A percentile compares a stretch with the other conserved stretches of the same genome.
Evolutionary conservation across 2,797 vertebrate genomes (phyloP).

Genomic region (Gorsachius magnificus): DNA sequence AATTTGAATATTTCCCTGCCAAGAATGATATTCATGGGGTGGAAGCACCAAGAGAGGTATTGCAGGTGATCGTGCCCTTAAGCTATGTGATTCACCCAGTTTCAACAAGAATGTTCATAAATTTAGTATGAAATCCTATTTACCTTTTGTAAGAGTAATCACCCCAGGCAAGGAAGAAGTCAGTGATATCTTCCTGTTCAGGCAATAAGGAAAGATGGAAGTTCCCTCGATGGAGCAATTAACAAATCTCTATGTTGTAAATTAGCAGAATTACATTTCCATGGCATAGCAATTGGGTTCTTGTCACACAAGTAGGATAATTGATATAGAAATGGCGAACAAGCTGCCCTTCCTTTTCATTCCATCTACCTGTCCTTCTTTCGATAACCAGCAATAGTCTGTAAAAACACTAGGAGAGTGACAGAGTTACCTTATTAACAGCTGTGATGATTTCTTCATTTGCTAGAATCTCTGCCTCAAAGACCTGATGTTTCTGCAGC

Average conservation of each 20-base stretch:
- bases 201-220: neutral
- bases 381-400: neutral
- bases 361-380: neutral
- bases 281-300: neutral
- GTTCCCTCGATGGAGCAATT: neutral
- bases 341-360: neutral
- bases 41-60: neutral
- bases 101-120: neutral
- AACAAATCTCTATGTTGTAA: neutral
- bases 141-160: neutral
- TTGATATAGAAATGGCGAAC: neutral
- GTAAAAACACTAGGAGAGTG: neutral
- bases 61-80: neutral
- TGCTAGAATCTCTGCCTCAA: conserved; percentile 89
- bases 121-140: neutral
- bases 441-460: conserved; percentile 79
- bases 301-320: neutral
- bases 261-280: neutral
- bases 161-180: neutral
- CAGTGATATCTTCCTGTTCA: neutral
- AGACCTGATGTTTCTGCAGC: conserved; percentile 88
- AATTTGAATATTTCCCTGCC: neutral
- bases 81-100: neutral
- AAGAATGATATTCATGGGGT: neutral
- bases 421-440: conserved; percentile 75